phyloP scores from a whole-genome alignment of 2,888 invertebrate species.

The Andrena flavipes region DNA sequence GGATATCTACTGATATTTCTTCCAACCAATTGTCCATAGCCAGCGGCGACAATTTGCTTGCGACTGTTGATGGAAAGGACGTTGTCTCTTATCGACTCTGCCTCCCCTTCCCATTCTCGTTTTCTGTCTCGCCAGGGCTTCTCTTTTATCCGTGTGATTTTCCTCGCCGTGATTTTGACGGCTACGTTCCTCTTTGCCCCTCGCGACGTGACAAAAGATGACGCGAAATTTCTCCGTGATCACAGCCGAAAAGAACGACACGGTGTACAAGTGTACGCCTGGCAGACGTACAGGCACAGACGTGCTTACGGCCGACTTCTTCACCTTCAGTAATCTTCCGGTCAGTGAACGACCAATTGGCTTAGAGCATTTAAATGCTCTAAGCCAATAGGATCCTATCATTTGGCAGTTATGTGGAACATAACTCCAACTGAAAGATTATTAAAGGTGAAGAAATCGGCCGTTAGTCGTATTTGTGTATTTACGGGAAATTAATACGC shows the following conservation, averaged over 20 bases:
- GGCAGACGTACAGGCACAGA: background rate
- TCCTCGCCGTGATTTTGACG: constrained; percentile 18
- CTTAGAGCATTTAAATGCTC: too few species aligned
- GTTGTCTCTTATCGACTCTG: constrained; percentile 24
- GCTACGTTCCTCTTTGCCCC: background rate
- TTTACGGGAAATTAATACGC: background rate
- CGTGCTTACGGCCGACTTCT: too few species aligned
- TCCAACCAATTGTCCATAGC: constrained; percentile 56
- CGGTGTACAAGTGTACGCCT: background rate
- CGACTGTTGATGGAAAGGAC: constrained; percentile 50
- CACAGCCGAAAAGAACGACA: background rate
- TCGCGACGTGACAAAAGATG: background rate
- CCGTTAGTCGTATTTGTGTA: background rate
- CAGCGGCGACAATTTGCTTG: constrained; percentile 42
- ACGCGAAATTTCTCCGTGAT: background rate
- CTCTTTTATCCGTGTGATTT: background rate
- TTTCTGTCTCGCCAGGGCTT: constrained; percentile 8
- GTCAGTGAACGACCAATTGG: too few species aligned
- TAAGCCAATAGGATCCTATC: too few species aligned
- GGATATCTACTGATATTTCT: constrained; percentile 53
- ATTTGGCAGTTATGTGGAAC: too few species aligned
- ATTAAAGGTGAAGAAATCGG: too few species aligned
- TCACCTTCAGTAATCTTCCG: too few species aligned
- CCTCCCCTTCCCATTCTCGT: background rate
- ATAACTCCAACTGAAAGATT: too few species aligned